These are phyloP conservation scores for Phyllotreta striolata DNA, from an alignment of 2,888 invertebrate genomes.

Conservation along the genomic window DNA sequence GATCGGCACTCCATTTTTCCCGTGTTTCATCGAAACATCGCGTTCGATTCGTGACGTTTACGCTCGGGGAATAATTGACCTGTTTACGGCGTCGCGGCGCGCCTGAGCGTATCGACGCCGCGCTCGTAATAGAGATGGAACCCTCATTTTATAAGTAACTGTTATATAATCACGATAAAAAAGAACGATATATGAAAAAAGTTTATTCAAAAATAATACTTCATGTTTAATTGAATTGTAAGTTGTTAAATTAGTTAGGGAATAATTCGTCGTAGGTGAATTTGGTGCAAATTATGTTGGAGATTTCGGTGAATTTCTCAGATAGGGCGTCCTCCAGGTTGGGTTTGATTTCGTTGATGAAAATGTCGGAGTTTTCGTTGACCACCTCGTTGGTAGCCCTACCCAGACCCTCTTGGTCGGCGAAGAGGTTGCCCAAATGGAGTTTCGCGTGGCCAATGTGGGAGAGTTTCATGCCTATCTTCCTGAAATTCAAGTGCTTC, in stretches of 20 bases:
- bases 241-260: constrained; percentile 61
- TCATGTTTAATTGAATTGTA: too few species aligned
- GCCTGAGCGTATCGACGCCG: neutral
- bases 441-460: constrained; percentile 67
- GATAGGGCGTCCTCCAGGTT: constrained; percentile 70
- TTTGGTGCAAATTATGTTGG: constrained; percentile 73
- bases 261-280: constrained; percentile 77
- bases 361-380: constrained; percentile 72
- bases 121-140: neutral
- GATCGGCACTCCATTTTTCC: constrained; percentile 46
- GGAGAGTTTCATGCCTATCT: constrained; percentile 68
- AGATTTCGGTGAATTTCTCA: constrained; percentile 73
- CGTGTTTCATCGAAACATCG: neutral
- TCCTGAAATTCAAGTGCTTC: constrained; percentile 70
- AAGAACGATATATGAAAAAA: too few species aligned
- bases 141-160: too few species aligned
- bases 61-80: neutral
- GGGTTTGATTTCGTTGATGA: constrained; percentile 74
- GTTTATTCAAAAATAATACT: too few species aligned
- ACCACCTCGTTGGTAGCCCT: constrained; percentile 72
- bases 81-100: too few species aligned
- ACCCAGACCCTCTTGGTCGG: constrained; percentile 70
- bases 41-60: too few species aligned
- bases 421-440: constrained; percentile 72
- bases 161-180: too few species aligned